Percentiles rank a stretch among this genome's conserved stretches.
phyloP scores from a whole-genome alignment of 2,888 invertebrate genomes.

The Dorcus parallelipipedus region DNA sequence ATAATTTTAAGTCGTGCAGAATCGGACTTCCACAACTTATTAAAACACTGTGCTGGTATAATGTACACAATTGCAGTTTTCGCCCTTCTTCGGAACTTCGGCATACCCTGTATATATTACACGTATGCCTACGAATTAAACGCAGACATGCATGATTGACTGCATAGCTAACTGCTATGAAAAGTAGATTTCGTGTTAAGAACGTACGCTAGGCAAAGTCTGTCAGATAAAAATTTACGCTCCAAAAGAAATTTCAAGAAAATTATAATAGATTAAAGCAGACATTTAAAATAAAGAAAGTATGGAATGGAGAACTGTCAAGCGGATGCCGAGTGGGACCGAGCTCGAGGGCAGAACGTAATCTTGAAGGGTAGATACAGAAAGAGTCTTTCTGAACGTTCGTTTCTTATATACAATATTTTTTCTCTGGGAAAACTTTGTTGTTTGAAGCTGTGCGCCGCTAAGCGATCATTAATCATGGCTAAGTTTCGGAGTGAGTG shows the following conservation, averaged over 20 bases:
- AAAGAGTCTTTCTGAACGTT: constrained; percentile 50
- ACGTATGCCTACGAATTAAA: no score
- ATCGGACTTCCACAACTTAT: no score
- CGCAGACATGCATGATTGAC: no score
- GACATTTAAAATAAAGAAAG: constrained; percentile 29
- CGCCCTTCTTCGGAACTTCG: no score
- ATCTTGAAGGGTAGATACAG: constrained; percentile 52
- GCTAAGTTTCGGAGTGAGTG: constrained; percentile 55
- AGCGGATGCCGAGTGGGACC: constrained; percentile 30
- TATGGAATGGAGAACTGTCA: constrained; percentile 32
- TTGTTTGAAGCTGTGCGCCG: constrained; percentile 58
- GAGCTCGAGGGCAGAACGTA: constrained; percentile 40
- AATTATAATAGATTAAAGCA: constrained; percentile 22
- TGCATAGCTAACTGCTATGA: no score
- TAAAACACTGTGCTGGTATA: no score
- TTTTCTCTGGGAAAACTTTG: constrained; percentile 62
- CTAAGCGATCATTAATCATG: constrained; percentile 58
- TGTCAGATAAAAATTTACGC: no score
- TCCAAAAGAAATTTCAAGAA: not conserved
- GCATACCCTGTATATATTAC: no score
- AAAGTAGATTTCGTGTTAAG: no score
- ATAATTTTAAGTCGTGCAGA: no score
- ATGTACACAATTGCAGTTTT: no score
- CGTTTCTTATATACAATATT: constrained; percentile 52
- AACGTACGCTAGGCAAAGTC: no score